Evolutionary conservation across 2,113 vertebrate genomes (phyloP).

Genomic region (Chamaea fasciata): DNA sequence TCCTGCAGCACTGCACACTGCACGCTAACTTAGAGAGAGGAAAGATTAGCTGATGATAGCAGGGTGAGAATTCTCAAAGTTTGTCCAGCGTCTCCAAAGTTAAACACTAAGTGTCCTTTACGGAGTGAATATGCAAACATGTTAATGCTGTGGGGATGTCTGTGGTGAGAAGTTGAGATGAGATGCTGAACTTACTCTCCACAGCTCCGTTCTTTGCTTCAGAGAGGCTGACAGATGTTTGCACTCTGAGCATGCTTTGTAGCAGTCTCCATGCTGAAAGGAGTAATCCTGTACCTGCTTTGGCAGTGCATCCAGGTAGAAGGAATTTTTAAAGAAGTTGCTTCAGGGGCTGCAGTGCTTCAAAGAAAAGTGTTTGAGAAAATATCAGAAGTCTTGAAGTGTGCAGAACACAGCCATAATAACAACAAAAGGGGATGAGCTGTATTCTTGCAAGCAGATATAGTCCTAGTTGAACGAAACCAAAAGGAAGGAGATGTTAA

Average conservation of each 20-base stretch:
- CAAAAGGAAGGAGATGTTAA: neutral
- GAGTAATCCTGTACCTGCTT: neutral
- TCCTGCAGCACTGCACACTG: neutral
- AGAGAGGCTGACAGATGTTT: neutral
- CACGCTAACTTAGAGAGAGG: neutral
- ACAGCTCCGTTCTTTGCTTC: neutral
- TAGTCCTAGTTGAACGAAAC: neutral
- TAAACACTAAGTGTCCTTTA: neutral
- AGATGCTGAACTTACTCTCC: neutral
- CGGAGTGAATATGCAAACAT: neutral
- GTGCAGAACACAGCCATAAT: neutral
- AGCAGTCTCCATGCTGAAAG: neutral
- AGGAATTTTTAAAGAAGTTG: neutral
- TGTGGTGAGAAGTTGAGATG: neutral
- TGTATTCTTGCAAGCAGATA: neutral
- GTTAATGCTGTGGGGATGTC: neutral
- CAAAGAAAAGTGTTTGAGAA: neutral
- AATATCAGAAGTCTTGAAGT: neutral
- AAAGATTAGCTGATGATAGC: neutral
- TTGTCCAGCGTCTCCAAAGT: neutral
- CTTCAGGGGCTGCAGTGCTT: neutral
- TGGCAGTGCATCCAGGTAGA: neutral
- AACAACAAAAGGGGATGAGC: neutral
- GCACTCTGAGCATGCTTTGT: neutral
- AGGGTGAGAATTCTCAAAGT: neutral